Evolutionary conservation across 2,797 vertebrate species (phyloP), one percentile per base, ranked within the genome.

Genomic region (Darevskia mixta): DNA sequence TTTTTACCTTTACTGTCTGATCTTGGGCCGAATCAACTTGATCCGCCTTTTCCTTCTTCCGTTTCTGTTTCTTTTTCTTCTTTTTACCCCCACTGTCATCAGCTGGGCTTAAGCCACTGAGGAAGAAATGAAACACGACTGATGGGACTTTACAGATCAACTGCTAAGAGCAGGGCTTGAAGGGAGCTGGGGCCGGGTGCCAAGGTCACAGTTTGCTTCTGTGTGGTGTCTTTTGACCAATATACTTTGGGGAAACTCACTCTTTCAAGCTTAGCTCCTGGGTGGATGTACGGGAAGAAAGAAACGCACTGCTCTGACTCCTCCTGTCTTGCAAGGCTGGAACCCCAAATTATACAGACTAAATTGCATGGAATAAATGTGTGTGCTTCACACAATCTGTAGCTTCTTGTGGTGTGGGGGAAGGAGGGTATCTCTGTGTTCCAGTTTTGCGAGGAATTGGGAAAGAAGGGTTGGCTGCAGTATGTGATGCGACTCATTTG

Each of bases 1-100:
- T 18, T 35, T 38, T 88, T 95, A 97, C 98, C 98, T 99, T 99
- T 94, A 97, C 95, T 1, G 98, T 94, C 66, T 98, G 98, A 87
- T 99, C 98, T 96, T 98, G 98, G 92, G 95, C 92, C n/a, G 95
- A 93, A 82, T 99, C 98, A 0, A 95, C 45, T 86, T 98, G 96
- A 78, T 98, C 97, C 89, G 98, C 96, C 92, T 99, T 99, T 86
- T 98, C 97, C 97, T 99, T 99, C 98, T 99, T 99, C 97, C 98
- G 97, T 94, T 98, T 99, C 88, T 98, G 98, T 97, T 98, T 99
- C 97, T 97, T 99, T 96, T 99, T 99, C 97, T 99, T 99, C 97
- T 99, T 99, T 97, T 99, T 99, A 94, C 98, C 98, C 69, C 98
- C 98, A 0, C 97, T 97, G 94, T 99, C 98, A 83, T 99, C 98